Evolutionary conservation across 2,888 invertebrate species (phyloP), one percentile per base, ranked within the genome.

Genomic region (Trichogramma evanescens): DNA sequence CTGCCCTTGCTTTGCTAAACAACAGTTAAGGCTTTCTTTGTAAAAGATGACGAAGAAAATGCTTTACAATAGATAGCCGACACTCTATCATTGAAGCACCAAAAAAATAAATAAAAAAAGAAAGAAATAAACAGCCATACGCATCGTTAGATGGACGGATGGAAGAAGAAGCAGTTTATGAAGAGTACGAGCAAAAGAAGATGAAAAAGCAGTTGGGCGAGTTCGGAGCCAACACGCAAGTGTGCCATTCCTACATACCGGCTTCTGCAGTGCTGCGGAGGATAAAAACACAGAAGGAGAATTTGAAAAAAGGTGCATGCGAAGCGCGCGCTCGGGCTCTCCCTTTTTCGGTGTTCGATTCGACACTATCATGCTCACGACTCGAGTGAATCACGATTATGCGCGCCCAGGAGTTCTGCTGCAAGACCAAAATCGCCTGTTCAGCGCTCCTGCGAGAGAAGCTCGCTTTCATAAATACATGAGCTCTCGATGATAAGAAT

Each of bases 261-360:
- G 58, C 49, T n/a, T 10, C 52, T 42, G 54, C 49, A 41, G 53
- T 57, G 50, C 62, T 59, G 59, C 26, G 2, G 26, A 26, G 26
- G 55, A 54, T 52, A 63, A 60, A 60, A 60, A 58, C 61, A 61
- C 56, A 60, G 59, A 49, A 66, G 65, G 63, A 60, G 65, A 63
- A 65, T 59, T 61, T 62, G 38, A 60, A 59, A 58, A 63, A 62
- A 65, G 70, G 71, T 65, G 65, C 65, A 63, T 26, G 26, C 3
- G 26, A 26, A 26, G 26, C 2, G 26, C 26, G 26, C 26, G 26
- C 13, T 41, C 6, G 51, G 6, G 9, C 42, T n/a, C 54, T 48
- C 40, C 42, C 39, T 52, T 10, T 52, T 43, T 40, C 26, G 26
- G 26, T 26, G 26, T 2, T 26, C 26, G 26, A 26, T 26, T 26